Evolutionary conservation across 2,113 vertebrate species (phyloP), one percentile per base, ranked within the genome.

Genomic region (Megaptera novaeangliae): DNA sequence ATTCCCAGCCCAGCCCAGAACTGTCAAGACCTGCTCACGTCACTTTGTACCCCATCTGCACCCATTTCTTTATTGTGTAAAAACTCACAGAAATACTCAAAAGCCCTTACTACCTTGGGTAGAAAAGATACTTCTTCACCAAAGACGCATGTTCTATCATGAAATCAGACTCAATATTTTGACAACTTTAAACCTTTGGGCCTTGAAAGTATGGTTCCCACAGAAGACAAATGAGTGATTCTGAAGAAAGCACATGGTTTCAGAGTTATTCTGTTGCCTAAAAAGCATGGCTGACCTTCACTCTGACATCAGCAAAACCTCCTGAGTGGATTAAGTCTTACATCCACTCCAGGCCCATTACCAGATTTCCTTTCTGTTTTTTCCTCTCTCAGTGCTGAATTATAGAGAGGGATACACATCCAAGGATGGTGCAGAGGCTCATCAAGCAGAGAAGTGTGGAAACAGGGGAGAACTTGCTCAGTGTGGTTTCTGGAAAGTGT

Each of bases 221-320:
- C 3, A 57, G 46, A 55, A 68, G 4, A 92, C 74, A 6, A 29
- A 66, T 59, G 86, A 46, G 31, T 91, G 87, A 8, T 6, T n/a
- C 23, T 95, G 52, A 66, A 89, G 36, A 74, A 96, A 92, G 27
- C 31, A 20, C 17, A 34, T 1, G 63, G 2, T 84, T 72, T 85
- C 39, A 52, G 78, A 96, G 8, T 75, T 95, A 55, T 71, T 95
- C 49, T 87, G 31, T 94, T 82, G 92, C 87, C 66, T 94, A 36
- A 89, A 96, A 98, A 49, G 88, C 94, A 98, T 95, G 69, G 69
- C 41, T 96, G 84, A 92, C 46, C 31, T 95, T 97, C 88, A 74
- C 72, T 81, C 8, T 46, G 57, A 88, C 68, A 98, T 83, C 39
- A 97, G 41, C 17, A 97, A 44, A 98, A 61, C 75, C 20, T 96